Evolutionary conservation across 2,113 vertebrate genomes (phyloP).

Genomic region (Proterorhinus semilunaris): DNA sequence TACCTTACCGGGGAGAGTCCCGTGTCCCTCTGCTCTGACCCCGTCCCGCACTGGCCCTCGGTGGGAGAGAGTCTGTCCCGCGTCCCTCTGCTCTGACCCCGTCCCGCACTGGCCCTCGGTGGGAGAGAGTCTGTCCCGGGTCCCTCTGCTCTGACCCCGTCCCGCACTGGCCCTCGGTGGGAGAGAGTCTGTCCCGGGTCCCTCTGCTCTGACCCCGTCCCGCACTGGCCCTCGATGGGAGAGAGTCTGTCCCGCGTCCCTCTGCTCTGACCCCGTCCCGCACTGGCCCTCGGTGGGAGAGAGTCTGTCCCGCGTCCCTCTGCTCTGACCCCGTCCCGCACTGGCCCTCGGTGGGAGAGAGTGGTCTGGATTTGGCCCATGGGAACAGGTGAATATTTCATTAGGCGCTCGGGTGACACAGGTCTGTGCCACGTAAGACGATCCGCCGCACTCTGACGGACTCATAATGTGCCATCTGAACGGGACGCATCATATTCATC

Average conservation of each 20-base stretch:
- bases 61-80: too few relatives aligned
- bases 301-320: too few relatives aligned
- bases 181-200: too few relatives aligned
- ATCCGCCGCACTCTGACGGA: not conserved
- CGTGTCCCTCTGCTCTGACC: not conserved
- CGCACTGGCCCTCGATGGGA: not conserved
- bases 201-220: too few relatives aligned
- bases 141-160: not conserved
- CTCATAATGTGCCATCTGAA: not conserved
- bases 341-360: not conserved
- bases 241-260: not conserved
- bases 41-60: not conserved
- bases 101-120: not conserved
- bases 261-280: not conserved
- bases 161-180: not conserved
- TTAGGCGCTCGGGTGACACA: not conserved
- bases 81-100: too few relatives aligned
- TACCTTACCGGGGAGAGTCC: not conserved
- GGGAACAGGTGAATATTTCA: conserved; percentile 2
- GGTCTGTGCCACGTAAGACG: not conserved
- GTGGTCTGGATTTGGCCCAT: conserved; percentile 8
- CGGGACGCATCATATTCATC: not conserved
- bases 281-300: not conserved
- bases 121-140: not conserved
- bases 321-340: not conserved